Base-by-base conservation (phyloP, 2,888 invertebrate genomes). In the Volucella zonaria region DNA sequence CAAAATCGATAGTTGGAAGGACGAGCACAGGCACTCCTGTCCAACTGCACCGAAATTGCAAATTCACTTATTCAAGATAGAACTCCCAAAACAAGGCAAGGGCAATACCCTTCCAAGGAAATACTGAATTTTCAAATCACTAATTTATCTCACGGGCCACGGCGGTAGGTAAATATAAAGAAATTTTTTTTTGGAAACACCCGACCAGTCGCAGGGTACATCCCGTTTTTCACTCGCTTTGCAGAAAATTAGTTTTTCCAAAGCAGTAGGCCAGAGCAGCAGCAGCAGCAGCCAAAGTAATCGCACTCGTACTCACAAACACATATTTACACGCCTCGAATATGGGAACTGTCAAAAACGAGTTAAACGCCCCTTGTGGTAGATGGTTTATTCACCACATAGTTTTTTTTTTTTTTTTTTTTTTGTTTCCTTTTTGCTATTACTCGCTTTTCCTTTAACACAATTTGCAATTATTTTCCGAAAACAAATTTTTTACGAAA, bases 351-450 rank as follows among this genome's bases (percentile, higher is more conserved):
- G 83, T 80, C 83, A 80, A 83, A 80, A 81, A 76, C 81, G 42
- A 81, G 76, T 85, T 76, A 85, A 85, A 85, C 85, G 85, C 85
- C 85, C 85, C 83, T 80, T 71, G 76, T 85, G 85, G 85, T 85
- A 81, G 75, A 76, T 81, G 81, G 67, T 76, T 61, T 81, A 81
- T 76, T 85, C 85, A 85, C 85, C 85, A 76, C 71, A 18, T 15
- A 23, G 52, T 47, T 77, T 45, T 66, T 59, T n/a, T 42, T 40
- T 66, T 42, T 38, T 42, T n/a, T n/a, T n/a, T 62, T 62, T n/a
- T 42, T 40, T 66, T 42, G 43, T 42, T 59, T 54, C 38, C 12
- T 31, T 52, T 12, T 70, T 49, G 10, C 0, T 74, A 40, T 59
- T 43, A 38, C 1, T 52, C 9, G 6, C 1, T 14, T 52, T 52